A percentile compares a stretch with the other conserved stretches of the same genome.
These are phyloP conservation scores for Enteromius trimaculatus DNA, from an alignment of 2,797 vertebrate genomes.

Conservation along the genomic window DNA sequence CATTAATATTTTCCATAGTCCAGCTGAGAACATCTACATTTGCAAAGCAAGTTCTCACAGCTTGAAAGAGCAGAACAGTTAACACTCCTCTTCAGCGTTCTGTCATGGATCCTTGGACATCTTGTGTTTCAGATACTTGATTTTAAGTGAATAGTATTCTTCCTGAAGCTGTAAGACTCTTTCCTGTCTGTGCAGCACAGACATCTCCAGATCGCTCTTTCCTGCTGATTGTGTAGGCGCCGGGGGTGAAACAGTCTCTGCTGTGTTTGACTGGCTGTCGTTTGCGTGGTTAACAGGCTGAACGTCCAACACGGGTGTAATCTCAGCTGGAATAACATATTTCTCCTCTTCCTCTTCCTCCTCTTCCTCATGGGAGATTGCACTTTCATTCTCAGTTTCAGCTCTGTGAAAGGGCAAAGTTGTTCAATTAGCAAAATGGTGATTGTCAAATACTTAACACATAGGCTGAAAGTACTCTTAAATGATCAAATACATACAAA, in stretches of 20 bases:
- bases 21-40: constrained; percentile 1
- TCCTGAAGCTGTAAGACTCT: constrained; percentile 56
- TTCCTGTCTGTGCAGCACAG: constrained; percentile 53
- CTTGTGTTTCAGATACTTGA: constrained; percentile 55
- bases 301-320: constrained; percentile 23
- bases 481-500: background rate
- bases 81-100: background rate
- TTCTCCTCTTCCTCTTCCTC: constrained; percentile 53
- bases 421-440: background rate
- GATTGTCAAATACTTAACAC: background rate
- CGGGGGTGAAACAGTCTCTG: constrained; percentile 20
- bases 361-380: constrained; percentile 45
- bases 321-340: constrained; percentile 35
- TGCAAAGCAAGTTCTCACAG: background rate
- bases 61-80: constrained; percentile 5
- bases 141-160: constrained; percentile 58
- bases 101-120: constrained; percentile 48
- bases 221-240: constrained; percentile 32
- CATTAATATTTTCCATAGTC: constrained; percentile 7
- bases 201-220: constrained; percentile 48
- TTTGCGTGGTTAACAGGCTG: constrained; percentile 36
- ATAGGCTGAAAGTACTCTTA: background rate
- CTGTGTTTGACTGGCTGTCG: constrained; percentile 31
- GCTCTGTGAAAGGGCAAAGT: constrained; percentile 20
- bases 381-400: constrained; percentile 49